Base-by-base conservation (phyloP, 2,888 invertebrate genomes). In the Arctia plantaginis region DNA sequence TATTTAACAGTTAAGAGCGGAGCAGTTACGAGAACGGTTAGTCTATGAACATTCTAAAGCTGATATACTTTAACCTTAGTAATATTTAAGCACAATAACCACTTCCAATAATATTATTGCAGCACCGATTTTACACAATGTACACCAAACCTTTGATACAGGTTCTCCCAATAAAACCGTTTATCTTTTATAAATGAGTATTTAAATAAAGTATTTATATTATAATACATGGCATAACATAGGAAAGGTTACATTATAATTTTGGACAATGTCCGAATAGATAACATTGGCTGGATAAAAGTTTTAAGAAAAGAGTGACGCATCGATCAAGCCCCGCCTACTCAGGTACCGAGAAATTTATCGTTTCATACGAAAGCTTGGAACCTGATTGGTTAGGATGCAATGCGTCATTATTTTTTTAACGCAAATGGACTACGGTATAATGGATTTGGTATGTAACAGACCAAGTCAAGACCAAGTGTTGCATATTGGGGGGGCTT, bases 201-300 rank as follows among this genome's bases (percentile, higher is more conserved):
- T 66, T 66, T 44, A 27, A 66, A 41, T 41, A 0, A 30, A 30
- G 30, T 15, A 6, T 27, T 27, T 59, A 8, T 55, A 12, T 12
- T 13, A 65, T 23, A 65, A 27, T n/a, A 44, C 27, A 44, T 44
- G 30, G 1, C 8, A 62, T 62, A 55, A 72, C 59, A 72, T 30
- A 59, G 59, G 44, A n/a, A 51, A 35, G 66, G n/a, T 35, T 64
- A n/a, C 23, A 33, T 62, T 62, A 62, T 30, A 62, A 23, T 3
- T 62, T 33, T 27, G 72, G 75, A 83, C 76, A 70, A 27, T 3
- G 73, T 73, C 79, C 77, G 55, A 30, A 44, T 59, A n/a, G 47
- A 55, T 75, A 69, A 51, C 77, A 76, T 71, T 79, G 72, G 74
- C 70, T 73, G 74, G 81, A 59, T 59, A 59, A 59, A 55, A 55